Percentiles rank a stretch among this genome's conserved stretches.
phyloP scores from a whole-genome alignment of 1,140 invertebrate genomes.

The roundworm (Caenorhabditis elegans) region DNA sequence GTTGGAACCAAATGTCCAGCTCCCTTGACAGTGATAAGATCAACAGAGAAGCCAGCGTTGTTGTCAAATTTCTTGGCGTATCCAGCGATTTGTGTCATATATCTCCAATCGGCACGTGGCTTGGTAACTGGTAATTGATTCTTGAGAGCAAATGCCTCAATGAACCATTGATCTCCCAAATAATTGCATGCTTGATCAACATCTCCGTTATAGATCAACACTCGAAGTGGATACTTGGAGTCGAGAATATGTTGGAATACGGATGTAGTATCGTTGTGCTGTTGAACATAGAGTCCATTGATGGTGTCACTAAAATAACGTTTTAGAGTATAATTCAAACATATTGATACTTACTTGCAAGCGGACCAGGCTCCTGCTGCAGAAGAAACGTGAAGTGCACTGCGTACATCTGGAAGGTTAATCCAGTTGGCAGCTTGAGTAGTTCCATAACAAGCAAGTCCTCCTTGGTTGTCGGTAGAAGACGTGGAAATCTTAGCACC shows the following conservation, averaged over 20 bases:
- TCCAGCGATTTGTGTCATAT: conserved; percentile 46
- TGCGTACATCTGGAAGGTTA: conserved; percentile 65
- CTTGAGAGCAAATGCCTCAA: conserved; percentile 47
- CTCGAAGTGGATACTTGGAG: conserved; percentile 56
- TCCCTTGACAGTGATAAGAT: conserved; percentile 59
- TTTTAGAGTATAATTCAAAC: background rate
- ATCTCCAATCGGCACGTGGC: conserved; percentile 43
- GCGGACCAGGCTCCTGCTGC: conserved; percentile 57
- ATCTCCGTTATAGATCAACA: conserved; percentile 71
- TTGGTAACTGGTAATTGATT: conserved; percentile 22
- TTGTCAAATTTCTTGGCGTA: conserved; percentile 44
- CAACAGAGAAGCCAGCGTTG: conserved; percentile 21
- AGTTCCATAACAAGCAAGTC: conserved; percentile 45
- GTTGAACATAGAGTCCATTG: conserved; percentile 43
- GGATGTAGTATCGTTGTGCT: conserved; percentile 47
- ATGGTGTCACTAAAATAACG: conserved; percentile 44
- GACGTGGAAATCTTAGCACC: conserved; percentile 26
- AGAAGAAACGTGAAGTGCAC: conserved; percentile 67
- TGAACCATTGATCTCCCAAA: conserved; percentile 71
- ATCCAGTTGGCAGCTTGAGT: conserved; percentile 64
- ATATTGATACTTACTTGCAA: conserved; percentile 39
- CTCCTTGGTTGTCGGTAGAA: conserved; percentile 48
- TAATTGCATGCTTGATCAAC: conserved; percentile 71
- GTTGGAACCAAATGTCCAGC: conserved; percentile 71
- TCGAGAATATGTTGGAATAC: conserved; percentile 48